Base-by-base conservation (phyloP, 1,140 invertebrate species). In the Micrasema minimum region DNA sequence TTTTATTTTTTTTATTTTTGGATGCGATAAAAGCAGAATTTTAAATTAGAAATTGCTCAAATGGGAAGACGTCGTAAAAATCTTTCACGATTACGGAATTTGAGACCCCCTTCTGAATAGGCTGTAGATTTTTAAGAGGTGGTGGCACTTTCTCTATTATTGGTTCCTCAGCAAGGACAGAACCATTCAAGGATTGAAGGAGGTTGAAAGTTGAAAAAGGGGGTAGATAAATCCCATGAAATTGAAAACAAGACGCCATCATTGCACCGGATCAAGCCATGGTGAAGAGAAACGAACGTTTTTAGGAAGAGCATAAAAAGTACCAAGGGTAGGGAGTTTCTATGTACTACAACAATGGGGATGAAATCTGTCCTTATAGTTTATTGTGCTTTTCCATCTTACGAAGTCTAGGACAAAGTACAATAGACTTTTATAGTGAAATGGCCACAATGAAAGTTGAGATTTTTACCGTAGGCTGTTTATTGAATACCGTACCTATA, bases 231-330 rank as follows among this genome's bases (percentile, higher is more conserved):
- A 74, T 74, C 72, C 72, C 72, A 74, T 71, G 72, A 74, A 74
- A 74, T 74, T 74, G 72, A 74, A 74, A 74, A 71, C 72, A 74
- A 74, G 72, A 45, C 69, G 50, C 67, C 72, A 74, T 74, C 66
- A 68, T 65, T 53, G 48, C 31, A 35, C 23, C 22, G 46, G 72
- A 62, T 73, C 59, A 73, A n/a, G 37, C 11, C 16, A 45, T 68
- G 43, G 64, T 66, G 62, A 53, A 41, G 51, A 26, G 16, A 38
- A 62, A 62, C 59, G 20, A 31, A 62, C 22, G 23, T 10, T 41
- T 48, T 18, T n/a, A 53, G 51, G 22, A 14, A 53, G 12, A 53
- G n/a, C 5, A 14, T 14, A 53, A 26, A 51, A 31, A 31, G 51
- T 53, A 53, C 23, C 31, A 53, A 53, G 23, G 23, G 26, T 20